phyloP scores from a whole-genome alignment of 2,797 vertebrate genomes.

The Hippopotamyrus pictus region DNA sequence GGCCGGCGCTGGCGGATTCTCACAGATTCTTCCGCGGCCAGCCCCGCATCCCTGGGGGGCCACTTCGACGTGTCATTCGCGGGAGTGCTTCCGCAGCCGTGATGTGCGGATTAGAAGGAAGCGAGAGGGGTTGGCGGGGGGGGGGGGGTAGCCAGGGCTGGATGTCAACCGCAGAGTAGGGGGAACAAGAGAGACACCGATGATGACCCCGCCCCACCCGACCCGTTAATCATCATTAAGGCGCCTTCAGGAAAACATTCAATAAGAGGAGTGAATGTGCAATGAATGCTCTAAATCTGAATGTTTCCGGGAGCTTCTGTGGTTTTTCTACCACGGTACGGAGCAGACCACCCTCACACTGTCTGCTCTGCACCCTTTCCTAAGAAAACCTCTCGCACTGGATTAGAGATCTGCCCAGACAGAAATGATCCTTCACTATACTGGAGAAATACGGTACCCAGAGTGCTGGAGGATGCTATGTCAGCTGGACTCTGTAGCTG shows the following conservation, averaged over 20 bases:
- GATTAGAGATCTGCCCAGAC: conserved; percentile 59
- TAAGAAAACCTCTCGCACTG: conserved; percentile 44
- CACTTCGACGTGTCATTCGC: conserved; percentile 5
- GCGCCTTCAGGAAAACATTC: background rate
- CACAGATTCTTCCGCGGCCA: background rate
- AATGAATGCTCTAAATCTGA: background rate
- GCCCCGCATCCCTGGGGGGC: background rate
- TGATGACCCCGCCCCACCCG: background rate
- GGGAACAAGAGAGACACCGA: background rate
- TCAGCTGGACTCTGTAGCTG: conserved; percentile 46
- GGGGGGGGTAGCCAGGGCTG: background rate
- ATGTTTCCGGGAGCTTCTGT: background rate
- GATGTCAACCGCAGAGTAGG: background rate
- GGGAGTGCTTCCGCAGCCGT: background rate
- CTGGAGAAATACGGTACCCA: conserved; percentile 56
- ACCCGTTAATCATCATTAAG: background rate
- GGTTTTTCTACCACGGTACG: background rate
- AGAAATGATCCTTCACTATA: conserved; percentile 62
- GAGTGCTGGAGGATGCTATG: conserved; percentile 52
- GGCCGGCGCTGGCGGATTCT: background rate
- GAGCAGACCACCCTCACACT: background rate
- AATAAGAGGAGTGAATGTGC: background rate
- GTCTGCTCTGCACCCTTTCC: background rate
- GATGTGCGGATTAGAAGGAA: conserved; percentile 9
- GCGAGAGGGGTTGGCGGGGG: background rate